Percentiles rank a stretch among this genome's conserved stretches.
Conservation (phyloP, 1,140 invertebrate species). For the Zaprionus lachaisei region DNA sequence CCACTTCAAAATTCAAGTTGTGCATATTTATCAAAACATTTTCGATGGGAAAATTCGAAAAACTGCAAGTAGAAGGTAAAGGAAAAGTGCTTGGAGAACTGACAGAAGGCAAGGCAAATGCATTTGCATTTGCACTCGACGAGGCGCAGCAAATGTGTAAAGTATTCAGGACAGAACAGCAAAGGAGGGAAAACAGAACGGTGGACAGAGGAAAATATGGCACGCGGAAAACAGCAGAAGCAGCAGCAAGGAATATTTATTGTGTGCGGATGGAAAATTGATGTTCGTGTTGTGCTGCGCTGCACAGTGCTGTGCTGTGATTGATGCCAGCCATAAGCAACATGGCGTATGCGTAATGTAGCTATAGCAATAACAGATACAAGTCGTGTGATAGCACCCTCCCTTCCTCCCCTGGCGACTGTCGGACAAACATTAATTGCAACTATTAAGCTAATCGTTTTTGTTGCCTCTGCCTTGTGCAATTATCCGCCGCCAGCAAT, state of each 20-base stretch:
- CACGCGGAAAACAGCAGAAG: constrained; percentile 60
- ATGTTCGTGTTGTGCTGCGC: constrained; percentile 27
- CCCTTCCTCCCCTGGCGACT: not conserved
- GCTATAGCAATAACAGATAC: constrained; percentile 40
- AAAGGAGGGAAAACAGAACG: not conserved
- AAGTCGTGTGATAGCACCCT: constrained; percentile 41
- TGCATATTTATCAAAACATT: constrained; percentile 82
- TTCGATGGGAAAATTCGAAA: constrained; percentile 67
- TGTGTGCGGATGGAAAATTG: constrained; percentile 50
- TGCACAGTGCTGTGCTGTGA: constrained; percentile 40
- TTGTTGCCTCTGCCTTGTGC: constrained; percentile 51
- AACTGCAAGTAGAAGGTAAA: constrained; percentile 69
- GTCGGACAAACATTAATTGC: constrained; percentile 65
- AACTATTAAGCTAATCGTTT: constrained; percentile 77
- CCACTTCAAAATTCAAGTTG: constrained; percentile 70
- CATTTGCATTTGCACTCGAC: constrained; percentile 29
- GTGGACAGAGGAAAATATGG: constrained; percentile 56
- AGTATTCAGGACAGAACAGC: constrained; percentile 52
- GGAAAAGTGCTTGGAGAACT: constrained; percentile 47
- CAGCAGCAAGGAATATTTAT: constrained; percentile 70
- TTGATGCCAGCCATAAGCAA: constrained; percentile 65
- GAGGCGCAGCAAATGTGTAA: constrained; percentile 58
- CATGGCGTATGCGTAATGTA: constrained; percentile 67
- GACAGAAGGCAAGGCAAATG: constrained; percentile 36
- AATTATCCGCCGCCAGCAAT: constrained; percentile 65